Percentiles rank a stretch among this genome's conserved stretches.
Evolutionary conservation across 2,113 vertebrate genomes (phyloP).

Genomic region (Datnioides undecimradiatus): DNA sequence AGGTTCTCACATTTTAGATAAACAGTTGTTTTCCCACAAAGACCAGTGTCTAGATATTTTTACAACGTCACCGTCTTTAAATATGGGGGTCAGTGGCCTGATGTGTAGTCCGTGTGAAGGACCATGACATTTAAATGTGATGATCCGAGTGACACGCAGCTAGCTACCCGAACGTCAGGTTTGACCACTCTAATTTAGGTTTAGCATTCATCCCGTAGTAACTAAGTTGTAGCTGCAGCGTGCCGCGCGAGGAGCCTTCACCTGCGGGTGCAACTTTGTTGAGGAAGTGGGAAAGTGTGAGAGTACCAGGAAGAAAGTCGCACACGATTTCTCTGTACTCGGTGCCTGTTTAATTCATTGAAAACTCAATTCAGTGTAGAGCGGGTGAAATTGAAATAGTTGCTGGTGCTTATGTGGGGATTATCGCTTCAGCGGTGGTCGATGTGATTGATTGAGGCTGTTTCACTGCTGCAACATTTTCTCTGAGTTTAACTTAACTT

Average conservation of each 20-base stretch:
- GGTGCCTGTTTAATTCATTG: background rate
- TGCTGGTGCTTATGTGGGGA: background rate
- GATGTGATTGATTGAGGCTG: constrained; percentile 8
- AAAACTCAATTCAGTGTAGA: background rate
- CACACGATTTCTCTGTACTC: background rate
- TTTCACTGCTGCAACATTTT: background rate
- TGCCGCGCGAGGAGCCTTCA: background rate
- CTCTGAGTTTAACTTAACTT: background rate
- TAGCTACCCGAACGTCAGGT: background rate
- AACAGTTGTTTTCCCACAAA: background rate
- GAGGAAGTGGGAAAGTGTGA: background rate
- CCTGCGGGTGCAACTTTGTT: constrained; percentile 43
- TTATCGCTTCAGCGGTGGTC: background rate
- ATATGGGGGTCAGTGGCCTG: background rate
- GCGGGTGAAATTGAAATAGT: background rate
- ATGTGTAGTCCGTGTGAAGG: background rate
- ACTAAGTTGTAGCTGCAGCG: background rate
- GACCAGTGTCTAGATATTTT: background rate
- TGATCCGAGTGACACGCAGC: background rate
- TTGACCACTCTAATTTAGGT: background rate
- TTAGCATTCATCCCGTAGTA: background rate
- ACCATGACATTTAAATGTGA: constrained; percentile 16
- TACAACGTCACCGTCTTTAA: background rate
- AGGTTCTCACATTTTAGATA: background rate
- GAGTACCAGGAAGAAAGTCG: background rate